Evolutionary conservation across 1,140 invertebrate species (phyloP).

Genomic region (Aphaenogaster ashmeadi): DNA sequence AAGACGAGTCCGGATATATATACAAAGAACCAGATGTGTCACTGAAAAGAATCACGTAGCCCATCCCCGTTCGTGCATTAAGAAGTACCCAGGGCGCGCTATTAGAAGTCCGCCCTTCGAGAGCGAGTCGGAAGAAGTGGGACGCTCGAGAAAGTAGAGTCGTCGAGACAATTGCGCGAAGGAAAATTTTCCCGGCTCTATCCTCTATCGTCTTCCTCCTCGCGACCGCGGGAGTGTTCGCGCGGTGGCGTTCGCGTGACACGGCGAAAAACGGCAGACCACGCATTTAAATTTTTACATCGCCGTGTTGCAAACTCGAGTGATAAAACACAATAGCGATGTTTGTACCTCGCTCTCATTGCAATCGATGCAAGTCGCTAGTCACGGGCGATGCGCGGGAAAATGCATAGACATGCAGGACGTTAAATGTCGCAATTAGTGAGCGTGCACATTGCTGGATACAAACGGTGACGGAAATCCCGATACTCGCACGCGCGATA

Average conservation of each 20-base stretch:
- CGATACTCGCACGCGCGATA: not conserved
- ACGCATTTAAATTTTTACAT: constrained; percentile 9
- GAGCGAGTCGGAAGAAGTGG: constrained; percentile 6
- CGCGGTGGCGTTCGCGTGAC: not conserved
- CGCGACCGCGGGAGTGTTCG: not conserved
- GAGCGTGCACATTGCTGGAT: not conserved
- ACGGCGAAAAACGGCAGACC: not conserved
- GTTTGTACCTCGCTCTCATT: not conserved
- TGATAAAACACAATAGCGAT: constrained; percentile 12
- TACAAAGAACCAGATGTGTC: constrained; percentile 74
- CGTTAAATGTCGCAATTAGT: constrained; percentile 27
- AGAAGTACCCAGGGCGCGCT: constrained; percentile 52
- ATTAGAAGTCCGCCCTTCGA: constrained; percentile 70
- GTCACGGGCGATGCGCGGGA: not conserved
- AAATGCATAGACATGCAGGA: not conserved
- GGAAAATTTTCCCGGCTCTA: constrained; percentile 24
- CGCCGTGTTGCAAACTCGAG: not conserved
- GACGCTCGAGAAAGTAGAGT: not conserved
- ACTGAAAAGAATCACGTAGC: constrained; percentile 65
- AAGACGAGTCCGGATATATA: constrained; percentile 46
- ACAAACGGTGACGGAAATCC: not conserved
- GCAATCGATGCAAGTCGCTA: not conserved
- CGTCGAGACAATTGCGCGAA: constrained; percentile 59
- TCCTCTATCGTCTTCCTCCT: not conserved
- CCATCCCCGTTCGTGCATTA: constrained; percentile 59